phyloP scores from a whole-genome alignment of 2,888 invertebrate genomes.

The Eremobia ochroleuca region DNA sequence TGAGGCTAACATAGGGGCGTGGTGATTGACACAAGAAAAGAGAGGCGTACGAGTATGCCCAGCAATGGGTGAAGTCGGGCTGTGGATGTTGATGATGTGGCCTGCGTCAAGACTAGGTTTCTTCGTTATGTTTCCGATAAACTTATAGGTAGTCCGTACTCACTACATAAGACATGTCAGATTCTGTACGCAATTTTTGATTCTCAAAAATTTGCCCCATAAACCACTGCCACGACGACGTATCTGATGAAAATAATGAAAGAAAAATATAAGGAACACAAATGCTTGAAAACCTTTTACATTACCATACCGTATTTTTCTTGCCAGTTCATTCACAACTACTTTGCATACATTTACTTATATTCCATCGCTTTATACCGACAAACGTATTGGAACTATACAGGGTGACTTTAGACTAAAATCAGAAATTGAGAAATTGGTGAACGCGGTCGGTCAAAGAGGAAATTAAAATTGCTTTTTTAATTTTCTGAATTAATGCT shows the following conservation, averaged over 20 bases:
- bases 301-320: slow-evolving; percentile 45
- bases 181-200: no score
- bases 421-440: background rate
- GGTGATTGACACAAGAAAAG: background rate
- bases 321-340: slow-evolving; percentile 44
- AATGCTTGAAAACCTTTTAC: slow-evolving; percentile 32
- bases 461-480: no score
- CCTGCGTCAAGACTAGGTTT: background rate
- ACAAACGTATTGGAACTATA: background rate
- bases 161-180: background rate
- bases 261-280: slow-evolving; percentile 6
- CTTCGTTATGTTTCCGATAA: background rate
- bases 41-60: background rate
- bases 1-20: background rate
- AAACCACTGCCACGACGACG: background rate
- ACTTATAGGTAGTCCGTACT: background rate
- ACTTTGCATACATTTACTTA: slow-evolving; percentile 46
- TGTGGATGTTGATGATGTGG: background rate
- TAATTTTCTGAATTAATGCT: no score
- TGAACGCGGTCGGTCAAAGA: background rate
- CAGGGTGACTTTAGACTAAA: background rate
- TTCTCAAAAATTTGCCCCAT: background rate
- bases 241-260: slow-evolving; percentile 21
- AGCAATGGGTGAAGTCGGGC: background rate
- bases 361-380: slow-evolving; percentile 7